These are phyloP conservation scores for Malthinus seriepunctatus DNA, from an alignment of 2,888 invertebrate genomes.

Conservation along the genomic window DNA sequence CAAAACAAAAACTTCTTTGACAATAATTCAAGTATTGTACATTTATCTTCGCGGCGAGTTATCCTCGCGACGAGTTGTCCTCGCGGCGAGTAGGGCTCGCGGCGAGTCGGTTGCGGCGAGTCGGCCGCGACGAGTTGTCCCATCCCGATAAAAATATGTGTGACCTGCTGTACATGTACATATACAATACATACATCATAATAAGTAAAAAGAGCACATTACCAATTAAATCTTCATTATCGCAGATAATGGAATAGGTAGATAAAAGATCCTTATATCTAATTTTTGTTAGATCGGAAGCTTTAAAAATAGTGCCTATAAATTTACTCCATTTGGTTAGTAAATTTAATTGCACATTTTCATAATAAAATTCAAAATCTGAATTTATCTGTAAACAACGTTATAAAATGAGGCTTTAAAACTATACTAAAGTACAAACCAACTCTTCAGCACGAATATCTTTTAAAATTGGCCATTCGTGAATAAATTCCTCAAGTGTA, in stretches of 20 bases:
- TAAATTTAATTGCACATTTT: not conserved
- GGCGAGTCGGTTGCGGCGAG: no score
- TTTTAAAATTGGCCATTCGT: not conserved
- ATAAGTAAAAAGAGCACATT: not conserved
- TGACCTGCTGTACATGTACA: no score
- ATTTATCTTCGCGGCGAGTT: no score
- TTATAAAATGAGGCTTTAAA: not conserved
- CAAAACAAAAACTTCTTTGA: no score
- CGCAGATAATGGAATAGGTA: not conserved
- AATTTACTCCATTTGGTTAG: not conserved
- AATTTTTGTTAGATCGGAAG: not conserved
- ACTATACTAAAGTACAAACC: not conserved
- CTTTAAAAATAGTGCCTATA: not conserved
- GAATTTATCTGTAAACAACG: not conserved
- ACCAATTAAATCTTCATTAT: not conserved
- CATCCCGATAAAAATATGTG: no score
- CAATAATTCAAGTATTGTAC: no score
- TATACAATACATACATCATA: no score
- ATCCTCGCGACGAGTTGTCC: no score
- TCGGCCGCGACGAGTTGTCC: no score
- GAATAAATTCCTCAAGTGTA: not conserved
- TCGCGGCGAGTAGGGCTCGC: no score
- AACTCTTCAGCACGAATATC: not conserved
- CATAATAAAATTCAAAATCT: not conserved
- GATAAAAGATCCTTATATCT: not conserved